Conservation (phyloP, 2,888 invertebrate genomes). For the Mythimna ferrago region DNA sequence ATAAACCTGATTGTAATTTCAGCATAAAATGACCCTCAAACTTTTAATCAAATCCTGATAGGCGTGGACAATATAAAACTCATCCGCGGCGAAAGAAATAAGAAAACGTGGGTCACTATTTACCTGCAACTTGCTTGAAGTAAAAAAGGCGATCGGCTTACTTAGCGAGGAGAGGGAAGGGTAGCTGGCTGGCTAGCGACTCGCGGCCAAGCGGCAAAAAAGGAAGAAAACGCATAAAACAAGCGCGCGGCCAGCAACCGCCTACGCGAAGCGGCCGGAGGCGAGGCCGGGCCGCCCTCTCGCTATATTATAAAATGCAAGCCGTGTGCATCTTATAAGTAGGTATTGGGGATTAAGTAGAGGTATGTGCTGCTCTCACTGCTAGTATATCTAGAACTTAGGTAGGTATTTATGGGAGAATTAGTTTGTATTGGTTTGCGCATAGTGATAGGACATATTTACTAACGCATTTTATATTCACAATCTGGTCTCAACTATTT, state of each 20-base stretch:
- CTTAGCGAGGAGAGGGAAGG: constrained; percentile 69
- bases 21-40: constrained; percentile 36
- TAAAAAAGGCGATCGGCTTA: constrained; percentile 78
- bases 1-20: not conserved
- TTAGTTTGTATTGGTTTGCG: not conserved
- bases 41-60: constrained; percentile 43
- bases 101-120: constrained; percentile 83
- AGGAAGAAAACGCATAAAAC: constrained; percentile 83
- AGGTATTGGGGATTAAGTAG: not conserved
- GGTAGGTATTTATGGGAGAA: not conserved
- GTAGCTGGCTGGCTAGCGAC: constrained; percentile 74
- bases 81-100: constrained; percentile 79
- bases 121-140: constrained; percentile 85
- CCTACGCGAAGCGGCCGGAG: constrained; percentile 81
- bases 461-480: too few relatives aligned
- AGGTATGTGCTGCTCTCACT: constrained; percentile 15
- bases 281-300: constrained; percentile 67
- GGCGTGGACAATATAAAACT: constrained; percentile 67
- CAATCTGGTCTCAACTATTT: too few relatives aligned
- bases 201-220: constrained; percentile 84
- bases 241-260: constrained; percentile 70
- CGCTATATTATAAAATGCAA: constrained; percentile 70
- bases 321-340: constrained; percentile 37
- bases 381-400: not conserved
- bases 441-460: not conserved